Base-by-base conservation (phyloP, 2,113 vertebrate genomes). In the Brachypodius melanocephalos region DNA sequence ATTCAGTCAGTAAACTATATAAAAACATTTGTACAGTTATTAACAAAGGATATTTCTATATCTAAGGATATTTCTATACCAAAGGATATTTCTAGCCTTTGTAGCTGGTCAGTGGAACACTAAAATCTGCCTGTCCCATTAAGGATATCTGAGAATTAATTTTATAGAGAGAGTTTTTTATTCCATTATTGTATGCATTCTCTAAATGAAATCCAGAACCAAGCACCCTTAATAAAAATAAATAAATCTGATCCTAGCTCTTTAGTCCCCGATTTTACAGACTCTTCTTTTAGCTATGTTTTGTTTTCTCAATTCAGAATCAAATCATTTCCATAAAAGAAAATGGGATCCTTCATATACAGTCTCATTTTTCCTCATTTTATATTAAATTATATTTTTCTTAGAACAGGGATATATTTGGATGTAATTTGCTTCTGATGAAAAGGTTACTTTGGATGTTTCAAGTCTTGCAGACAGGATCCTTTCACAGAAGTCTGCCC, bases 401-500 rank as follows among this genome's bases (percentile, higher is more conserved):
- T 63, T 62, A 75, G 24, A 52, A 18, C 13, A 21, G 17, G 17
- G 7, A 5, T 11, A 52, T 34, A 21, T 57, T 31, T n/a, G 28
- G 4, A n/a, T 45, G 13, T 40, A 51, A 43, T 67, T 75, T 2
- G 0, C 4, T 59, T 51, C 43, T 69, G 4, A 2, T 17, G 34
- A 62, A 73, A 54, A 51, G 13, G 12, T 55, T 79, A 12, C 28
- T 48, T 42, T 43, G 52, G 21, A 4, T 71, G 16, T 40, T 79
- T 65, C 45, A 68, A 57, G 26, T 75, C 67, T 55, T 46, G 52
- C 24, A 72, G 40, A 8, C 5, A 34, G 12, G 2, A 12, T 74
- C 3, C 8, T 2, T 1, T 6, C 12, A 0, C 0, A 32, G 46
- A 38, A 66, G 9, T 26, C 38, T 42, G 32, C 42, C 10, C 19